Conservation (phyloP, 2,888 invertebrate species). For the Drosophila eohydei region DNA sequence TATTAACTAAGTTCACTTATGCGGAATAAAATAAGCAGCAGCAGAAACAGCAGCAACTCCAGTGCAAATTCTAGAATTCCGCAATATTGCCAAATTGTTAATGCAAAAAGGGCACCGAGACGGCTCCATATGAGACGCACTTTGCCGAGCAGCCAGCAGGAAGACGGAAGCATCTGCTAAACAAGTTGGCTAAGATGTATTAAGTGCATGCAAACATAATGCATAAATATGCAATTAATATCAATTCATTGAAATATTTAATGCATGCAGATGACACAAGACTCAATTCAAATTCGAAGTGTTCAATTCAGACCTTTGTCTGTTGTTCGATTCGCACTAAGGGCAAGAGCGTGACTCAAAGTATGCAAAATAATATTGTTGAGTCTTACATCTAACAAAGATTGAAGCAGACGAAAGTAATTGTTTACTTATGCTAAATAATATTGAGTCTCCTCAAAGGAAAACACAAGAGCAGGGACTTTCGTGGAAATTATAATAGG, state of each 20-base stretch:
- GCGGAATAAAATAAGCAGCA: slow-evolving; percentile 13
- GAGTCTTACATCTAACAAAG: not conserved
- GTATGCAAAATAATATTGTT: not conserved
- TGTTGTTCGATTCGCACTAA: not conserved
- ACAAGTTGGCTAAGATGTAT: not conserved
- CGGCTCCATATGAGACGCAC: slow-evolving; percentile 7
- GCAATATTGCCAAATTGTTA: slow-evolving; percentile 34
- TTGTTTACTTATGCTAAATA: no score
- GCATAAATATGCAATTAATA: slow-evolving; percentile 10
- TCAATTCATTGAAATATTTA: not conserved
- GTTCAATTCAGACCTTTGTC: not conserved
- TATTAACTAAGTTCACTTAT: slow-evolving; percentile 59
- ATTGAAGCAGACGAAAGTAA: not conserved
- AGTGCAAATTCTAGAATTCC: slow-evolving; percentile 6
- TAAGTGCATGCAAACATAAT: slow-evolving; percentile 1
- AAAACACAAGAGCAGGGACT: no score
- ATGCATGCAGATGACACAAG: not conserved
- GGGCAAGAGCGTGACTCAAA: not conserved
- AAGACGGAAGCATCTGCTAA: not conserved
- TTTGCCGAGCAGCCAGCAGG: not conserved
- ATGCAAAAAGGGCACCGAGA: slow-evolving; percentile 9
- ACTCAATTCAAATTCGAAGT: not conserved
- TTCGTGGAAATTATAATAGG: no score
- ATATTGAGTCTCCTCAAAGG: no score
- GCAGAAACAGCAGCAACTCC: slow-evolving; percentile 15